phyloP scores from a whole-genome alignment of 2,113 vertebrate species.

The Neogale vison region DNA sequence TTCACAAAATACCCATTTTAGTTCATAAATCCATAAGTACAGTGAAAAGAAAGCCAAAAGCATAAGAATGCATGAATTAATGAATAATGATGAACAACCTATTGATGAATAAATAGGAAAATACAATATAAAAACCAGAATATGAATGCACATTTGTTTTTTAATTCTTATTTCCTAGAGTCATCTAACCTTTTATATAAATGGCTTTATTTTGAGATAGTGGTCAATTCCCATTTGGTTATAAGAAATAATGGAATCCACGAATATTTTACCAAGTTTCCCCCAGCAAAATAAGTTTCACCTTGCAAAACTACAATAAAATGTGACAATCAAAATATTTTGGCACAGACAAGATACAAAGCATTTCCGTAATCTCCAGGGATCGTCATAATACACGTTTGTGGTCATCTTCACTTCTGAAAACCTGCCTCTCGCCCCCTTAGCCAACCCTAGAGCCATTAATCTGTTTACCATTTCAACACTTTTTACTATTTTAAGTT shows the following conservation, averaged over 20 bases:
- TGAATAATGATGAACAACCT: background rate
- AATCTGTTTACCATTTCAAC: background rate
- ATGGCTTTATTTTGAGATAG: background rate
- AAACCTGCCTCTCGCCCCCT: background rate
- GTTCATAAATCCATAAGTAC: background rate
- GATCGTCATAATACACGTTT: background rate
- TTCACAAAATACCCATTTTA: background rate
- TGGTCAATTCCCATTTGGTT: background rate
- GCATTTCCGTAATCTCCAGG: rapidly evolving
- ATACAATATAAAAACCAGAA: background rate
- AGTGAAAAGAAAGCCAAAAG: background rate
- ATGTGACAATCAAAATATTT: background rate
- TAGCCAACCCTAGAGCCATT: background rate
- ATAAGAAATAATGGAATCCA: background rate
- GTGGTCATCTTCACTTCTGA: background rate
- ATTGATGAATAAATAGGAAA: background rate
- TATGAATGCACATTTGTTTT: background rate
- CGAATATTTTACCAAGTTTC: background rate
- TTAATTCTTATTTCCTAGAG: background rate
- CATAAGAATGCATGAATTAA: background rate
- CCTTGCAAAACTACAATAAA: background rate
- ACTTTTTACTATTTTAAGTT: background rate
- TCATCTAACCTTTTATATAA: background rate
- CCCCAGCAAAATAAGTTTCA: too few species aligned
- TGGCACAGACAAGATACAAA: background rate